Evolutionary conservation across 1,140 invertebrate genomes (phyloP), one percentile per base, ranked within the genome.

Genomic region (Neodiprion fabricii): DNA sequence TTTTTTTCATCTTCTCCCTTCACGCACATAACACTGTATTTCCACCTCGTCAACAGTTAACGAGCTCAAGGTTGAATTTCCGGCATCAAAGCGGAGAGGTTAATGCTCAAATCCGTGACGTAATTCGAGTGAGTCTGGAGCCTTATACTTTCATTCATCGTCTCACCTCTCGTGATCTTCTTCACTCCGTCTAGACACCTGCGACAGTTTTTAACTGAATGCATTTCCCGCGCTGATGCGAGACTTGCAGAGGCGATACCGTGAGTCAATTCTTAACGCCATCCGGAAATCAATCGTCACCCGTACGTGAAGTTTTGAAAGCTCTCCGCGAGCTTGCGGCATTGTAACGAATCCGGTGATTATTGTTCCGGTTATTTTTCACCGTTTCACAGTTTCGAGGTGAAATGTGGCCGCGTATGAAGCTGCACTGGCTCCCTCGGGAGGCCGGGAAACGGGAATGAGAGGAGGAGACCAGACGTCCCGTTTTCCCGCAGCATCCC

Each of bases 51-150:
- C 28, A 40, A 40, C 28, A 5, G 11, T 17, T 61, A 61, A 61
- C 53, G 53, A 61, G 53, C 53, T 61, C 53, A 61, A 61, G 53
- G 53, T 61, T 61, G 53, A 14, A 61, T 61, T 61, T 61, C 53
- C 53, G n/a, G 53, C n/a, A 7, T 61, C 53, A 61, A 61, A 61
- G 53, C 11, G 53, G n/a, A 17, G 53, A 61, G 53, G 4, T 61
- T 61, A 61, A 61, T 9, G n/a, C 11, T 61, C 9, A 61, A 61
- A 61, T 40, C 28, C 28, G 28, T 40, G 28, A 40, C 28, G 28
- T 40, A 40, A 40, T 40, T 40, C 28, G 28, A 40, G 28, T 40
- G 28, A 40, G 28, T 40, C 28, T 40, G 28, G 5, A 40, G 5
- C 28, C 2, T 40, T 2, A 40, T 2, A 40, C 28, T 40, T 40